These are phyloP conservation scores for Gadopsis marmoratus DNA, from an alignment of 2,797 vertebrate genomes.

Conservation along the genomic window DNA sequence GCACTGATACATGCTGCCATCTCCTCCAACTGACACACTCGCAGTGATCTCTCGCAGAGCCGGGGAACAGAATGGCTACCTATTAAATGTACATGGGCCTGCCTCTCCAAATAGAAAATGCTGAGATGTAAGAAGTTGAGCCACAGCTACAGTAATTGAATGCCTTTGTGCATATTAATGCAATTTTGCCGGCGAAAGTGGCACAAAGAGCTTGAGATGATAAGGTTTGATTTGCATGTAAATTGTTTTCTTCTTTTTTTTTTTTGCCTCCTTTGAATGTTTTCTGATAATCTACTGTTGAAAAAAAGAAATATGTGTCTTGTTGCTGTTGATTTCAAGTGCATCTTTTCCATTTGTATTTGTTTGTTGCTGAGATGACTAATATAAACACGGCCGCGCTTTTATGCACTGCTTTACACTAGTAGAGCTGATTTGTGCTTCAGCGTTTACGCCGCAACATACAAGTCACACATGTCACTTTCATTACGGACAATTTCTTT, in stretches of 20 bases:
- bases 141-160: constrained; percentile 81
- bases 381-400: constrained; percentile 54
- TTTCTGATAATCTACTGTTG: constrained; percentile 55
- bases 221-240: constrained; percentile 89
- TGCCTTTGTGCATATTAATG: constrained; percentile 83
- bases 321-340: constrained; percentile 57
- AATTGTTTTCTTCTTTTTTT: constrained; percentile 83
- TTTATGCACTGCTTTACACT: constrained; percentile 39
- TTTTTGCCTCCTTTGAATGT: constrained; percentile 63
- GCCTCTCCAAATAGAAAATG: constrained; percentile 79
- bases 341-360: constrained; percentile 59
- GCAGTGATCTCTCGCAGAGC: constrained; percentile 72
- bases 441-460: constrained; percentile 20
- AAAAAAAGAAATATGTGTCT: constrained; percentile 21
- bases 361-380: constrained; percentile 47
- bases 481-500: constrained; percentile 40
- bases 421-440: constrained; percentile 44
- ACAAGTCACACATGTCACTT: constrained; percentile 25
- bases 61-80: constrained; percentile 73
- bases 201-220: constrained; percentile 83
- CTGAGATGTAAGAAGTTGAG: constrained; percentile 80
- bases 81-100: constrained; percentile 83
- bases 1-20: constrained; percentile 85
- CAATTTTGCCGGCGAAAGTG: constrained; percentile 79
- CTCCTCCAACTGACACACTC: constrained; percentile 80